phyloP scores from a whole-genome alignment of 2,888 invertebrate species.

The Ochropacha duplaris region DNA sequence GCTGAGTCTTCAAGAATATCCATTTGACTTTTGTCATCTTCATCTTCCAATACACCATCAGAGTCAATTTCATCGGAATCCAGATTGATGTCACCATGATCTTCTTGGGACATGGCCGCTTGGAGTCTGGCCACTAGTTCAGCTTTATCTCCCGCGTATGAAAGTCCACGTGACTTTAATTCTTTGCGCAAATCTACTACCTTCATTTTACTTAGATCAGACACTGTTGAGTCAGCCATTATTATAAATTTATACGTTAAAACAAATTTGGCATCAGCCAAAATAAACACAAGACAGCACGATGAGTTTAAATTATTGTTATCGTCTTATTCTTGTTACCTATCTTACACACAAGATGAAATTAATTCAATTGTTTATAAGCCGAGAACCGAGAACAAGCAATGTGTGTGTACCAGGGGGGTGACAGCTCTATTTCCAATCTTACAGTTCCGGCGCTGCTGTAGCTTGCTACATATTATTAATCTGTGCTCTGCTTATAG shows the following conservation, averaged over 20 bases:
- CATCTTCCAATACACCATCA: conserved; percentile 78
- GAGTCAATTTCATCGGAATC: conserved; percentile 81
- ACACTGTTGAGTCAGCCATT: conserved; percentile 57
- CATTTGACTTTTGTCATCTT: conserved; percentile 77
- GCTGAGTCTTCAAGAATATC: conserved; percentile 68
- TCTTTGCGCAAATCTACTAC: conserved; percentile 93
- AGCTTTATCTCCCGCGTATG: conserved; percentile 90
- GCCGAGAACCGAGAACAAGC: too few species aligned
- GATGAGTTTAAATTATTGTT: too few species aligned
- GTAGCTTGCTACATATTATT: too few species aligned
- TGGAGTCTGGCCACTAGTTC: conserved; percentile 91
- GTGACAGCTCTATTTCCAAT: too few species aligned
- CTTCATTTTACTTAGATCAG: conserved; percentile 81
- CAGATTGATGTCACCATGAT: conserved; percentile 63
- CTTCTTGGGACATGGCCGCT: conserved; percentile 75
- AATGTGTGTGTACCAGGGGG: too few species aligned
- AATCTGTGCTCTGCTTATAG: too few species aligned
- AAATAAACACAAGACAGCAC: background rate
- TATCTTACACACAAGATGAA: too few species aligned
- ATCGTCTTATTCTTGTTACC: too few species aligned
- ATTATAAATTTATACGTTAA: background rate
- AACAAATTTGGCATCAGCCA: background rate
- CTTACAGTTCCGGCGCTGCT: too few species aligned
- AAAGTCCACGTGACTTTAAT: conserved; percentile 89
- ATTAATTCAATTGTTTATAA: too few species aligned